These are phyloP conservation scores for Platysteira castanea DNA, from an alignment of 2,113 vertebrate species.

Conservation along the genomic window DNA sequence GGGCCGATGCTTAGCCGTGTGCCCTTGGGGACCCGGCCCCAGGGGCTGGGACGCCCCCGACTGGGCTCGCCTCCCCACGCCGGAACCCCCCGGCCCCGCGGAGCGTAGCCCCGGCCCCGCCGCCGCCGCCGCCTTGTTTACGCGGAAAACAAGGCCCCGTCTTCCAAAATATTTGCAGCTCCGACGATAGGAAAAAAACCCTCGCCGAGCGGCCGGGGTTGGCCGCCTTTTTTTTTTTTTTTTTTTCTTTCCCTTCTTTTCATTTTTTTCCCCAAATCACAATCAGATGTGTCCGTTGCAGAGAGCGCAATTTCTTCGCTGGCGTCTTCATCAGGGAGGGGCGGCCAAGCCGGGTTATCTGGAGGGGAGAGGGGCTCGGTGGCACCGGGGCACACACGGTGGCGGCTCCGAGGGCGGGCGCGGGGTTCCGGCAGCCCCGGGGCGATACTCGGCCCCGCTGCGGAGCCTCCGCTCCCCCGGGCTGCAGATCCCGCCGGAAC, in stretches of 20 bases:
- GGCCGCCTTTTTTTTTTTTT: neutral
- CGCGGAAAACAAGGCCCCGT: too few species aligned
- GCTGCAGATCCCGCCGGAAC: neutral
- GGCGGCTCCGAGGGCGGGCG: neutral
- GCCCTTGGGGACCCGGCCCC: neutral
- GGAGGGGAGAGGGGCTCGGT: neutral
- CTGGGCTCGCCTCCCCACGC: neutral
- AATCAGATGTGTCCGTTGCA: slow-evolving; percentile 12
- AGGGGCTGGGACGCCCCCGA: too few species aligned
- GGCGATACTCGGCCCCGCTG: neutral
- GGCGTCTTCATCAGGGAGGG: neutral
- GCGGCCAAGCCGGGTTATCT: neutral
- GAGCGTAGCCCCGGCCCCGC: neutral
- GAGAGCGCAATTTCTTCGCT: neutral
- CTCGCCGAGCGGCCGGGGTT: neutral
- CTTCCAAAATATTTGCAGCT: too few species aligned
- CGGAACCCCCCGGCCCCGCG: too few species aligned
- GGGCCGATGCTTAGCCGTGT: neutral
- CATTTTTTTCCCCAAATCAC: neutral
- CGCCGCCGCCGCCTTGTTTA: too few species aligned
- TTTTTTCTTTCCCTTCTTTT: neutral
- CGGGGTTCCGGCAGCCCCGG: neutral
- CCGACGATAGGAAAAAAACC: too few species aligned
- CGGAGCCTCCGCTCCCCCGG: neutral
- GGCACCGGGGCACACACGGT: neutral